Percentiles rank a stretch among this genome's conserved stretches.
Evolutionary conservation across 2,888 invertebrate genomes (phyloP).

Genomic region (Dolichomitus sp.): DNA sequence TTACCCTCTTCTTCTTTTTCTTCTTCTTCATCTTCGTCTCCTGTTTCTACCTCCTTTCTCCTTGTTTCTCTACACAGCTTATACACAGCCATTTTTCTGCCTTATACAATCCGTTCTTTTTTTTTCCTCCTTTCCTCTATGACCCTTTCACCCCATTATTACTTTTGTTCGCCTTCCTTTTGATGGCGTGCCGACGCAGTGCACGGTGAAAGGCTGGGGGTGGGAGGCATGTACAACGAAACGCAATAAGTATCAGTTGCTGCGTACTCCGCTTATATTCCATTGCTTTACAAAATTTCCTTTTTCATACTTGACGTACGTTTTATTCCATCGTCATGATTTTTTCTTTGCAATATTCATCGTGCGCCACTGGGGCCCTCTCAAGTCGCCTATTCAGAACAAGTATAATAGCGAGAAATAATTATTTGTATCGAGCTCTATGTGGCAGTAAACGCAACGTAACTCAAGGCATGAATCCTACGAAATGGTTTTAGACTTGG

Average conservation of each 20-base stretch:
- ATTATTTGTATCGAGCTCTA: constrained; percentile 31
- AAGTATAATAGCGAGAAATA: constrained; percentile 22
- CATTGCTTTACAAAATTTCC: not conserved
- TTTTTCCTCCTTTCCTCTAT: constrained; percentile 14
- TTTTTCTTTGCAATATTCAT: constrained; percentile 34
- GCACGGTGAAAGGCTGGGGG: not conserved
- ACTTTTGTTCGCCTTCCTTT: constrained; percentile 34
- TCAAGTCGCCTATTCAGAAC: constrained; percentile 5
- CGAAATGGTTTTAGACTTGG: not conserved
- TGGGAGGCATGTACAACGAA: constrained; percentile 22
- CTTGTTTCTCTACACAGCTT: not conserved
- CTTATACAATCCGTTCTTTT: constrained; percentile 13
- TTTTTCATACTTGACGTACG: not conserved
- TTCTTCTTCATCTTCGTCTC: constrained; percentile 1
- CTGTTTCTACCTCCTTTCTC: constrained; percentile 22
- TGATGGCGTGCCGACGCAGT: not conserved
- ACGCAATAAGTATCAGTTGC: constrained; percentile 58
- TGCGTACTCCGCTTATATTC: not conserved
- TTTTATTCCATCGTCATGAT: not conserved
- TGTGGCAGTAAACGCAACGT: not conserved
- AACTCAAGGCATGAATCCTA: not conserved
- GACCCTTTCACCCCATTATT: constrained; percentile 18
- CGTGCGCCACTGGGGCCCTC: not conserved
- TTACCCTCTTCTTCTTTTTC: constrained; percentile 10
- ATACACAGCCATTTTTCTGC: not conserved